phyloP scores from a whole-genome alignment of 2,888 invertebrate species.

The Pachydiplax longipennis region DNA sequence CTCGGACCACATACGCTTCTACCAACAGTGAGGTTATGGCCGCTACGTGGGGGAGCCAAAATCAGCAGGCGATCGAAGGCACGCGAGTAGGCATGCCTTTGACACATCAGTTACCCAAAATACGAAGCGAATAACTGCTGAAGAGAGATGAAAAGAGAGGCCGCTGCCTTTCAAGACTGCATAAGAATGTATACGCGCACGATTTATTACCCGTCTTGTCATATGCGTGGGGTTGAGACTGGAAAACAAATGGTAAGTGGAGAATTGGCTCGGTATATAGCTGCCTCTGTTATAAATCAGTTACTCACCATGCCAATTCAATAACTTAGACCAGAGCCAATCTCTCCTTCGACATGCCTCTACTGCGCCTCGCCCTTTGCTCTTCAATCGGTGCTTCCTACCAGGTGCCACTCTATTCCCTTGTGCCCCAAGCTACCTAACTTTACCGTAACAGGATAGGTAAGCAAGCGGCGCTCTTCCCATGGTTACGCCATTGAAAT shows the following conservation, averaged over 20 bases:
- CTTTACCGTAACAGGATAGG: constrained; percentile 22
- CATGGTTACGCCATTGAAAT: background rate
- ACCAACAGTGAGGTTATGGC: no score
- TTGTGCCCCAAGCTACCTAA: background rate
- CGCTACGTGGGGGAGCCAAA: no score
- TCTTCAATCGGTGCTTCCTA: background rate
- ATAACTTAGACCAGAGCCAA: constrained; percentile 11
- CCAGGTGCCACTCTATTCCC: background rate
- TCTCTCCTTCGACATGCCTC: background rate
- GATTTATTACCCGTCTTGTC: background rate
- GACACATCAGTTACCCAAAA: background rate
- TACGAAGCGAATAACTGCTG: background rate
- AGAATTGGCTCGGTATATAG: constrained; percentile 11
- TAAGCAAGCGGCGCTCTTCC: background rate
- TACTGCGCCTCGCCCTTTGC: background rate
- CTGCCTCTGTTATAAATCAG: background rate
- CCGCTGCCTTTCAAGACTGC: background rate
- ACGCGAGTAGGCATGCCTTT: no score
- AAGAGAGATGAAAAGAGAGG: background rate
- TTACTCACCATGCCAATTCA: constrained; percentile 23
- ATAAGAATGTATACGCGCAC: background rate
- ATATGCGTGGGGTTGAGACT: background rate
- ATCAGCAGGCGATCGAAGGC: no score
- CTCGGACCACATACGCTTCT: no score
- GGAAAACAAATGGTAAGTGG: background rate